A percentile compares a stretch with the other conserved stretches of the same genome.
Conservation (phyloP, 2,113 vertebrate species). For the Gymnobelideus leadbeateri region DNA sequence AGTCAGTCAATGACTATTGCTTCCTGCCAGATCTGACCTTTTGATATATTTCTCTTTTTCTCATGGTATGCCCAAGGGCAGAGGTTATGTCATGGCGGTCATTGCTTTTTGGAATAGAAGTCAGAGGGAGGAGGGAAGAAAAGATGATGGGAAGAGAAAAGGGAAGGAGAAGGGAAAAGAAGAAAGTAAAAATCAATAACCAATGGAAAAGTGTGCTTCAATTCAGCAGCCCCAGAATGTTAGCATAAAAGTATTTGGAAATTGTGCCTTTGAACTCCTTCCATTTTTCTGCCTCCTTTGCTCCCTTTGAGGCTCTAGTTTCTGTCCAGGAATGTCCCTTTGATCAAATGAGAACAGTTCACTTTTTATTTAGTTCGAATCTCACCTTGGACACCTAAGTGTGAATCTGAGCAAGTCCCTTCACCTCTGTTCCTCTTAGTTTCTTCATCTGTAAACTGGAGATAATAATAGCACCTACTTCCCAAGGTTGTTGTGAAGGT, state of each 20-base stretch:
- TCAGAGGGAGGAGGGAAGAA: not conserved
- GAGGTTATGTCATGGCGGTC: not conserved
- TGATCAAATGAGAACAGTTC: not conserved
- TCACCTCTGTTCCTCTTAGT: not conserved
- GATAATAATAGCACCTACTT: not conserved
- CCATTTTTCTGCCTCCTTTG: not conserved
- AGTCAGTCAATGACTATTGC: not conserved
- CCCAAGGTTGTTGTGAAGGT: not conserved
- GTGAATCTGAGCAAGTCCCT: not conserved
- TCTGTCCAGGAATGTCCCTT: not conserved
- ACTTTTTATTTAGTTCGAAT: not conserved
- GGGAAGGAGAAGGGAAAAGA: not conserved
- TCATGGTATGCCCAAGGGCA: not conserved
- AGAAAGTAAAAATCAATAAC: not conserved
- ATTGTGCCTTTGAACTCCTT: not conserved
- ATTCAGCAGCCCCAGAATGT: not conserved
- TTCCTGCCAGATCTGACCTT: not conserved
- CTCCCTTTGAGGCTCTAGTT: not conserved
- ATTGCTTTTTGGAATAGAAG: not conserved
- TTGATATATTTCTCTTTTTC: not conserved
- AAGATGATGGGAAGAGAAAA: no score
- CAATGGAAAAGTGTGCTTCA: not conserved
- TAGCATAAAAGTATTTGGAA: not conserved
- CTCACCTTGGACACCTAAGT: not conserved
- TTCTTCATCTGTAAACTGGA: not conserved